These are phyloP conservation scores for Eolophus roseicapilla DNA, from an alignment of 2,113 vertebrate species.

Conservation along the genomic window DNA sequence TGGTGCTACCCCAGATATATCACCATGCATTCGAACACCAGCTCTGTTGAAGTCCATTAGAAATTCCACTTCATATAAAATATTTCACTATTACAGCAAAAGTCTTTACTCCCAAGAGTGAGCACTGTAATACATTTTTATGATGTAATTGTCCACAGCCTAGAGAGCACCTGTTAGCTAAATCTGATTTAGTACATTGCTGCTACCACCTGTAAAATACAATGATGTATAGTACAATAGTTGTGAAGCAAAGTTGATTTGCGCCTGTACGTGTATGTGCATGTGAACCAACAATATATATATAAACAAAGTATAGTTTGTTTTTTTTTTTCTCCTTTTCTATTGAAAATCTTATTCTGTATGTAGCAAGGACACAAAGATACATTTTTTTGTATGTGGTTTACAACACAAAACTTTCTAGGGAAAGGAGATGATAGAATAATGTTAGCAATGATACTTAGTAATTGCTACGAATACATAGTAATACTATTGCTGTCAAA, in stretches of 20 bases:
- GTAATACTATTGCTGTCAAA: background rate
- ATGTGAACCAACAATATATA: background rate
- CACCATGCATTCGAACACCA: background rate
- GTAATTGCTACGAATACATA: background rate
- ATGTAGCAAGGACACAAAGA: background rate
- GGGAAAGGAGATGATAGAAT: background rate
- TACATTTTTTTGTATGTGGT: fast-evolving
- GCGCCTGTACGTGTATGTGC: fast-evolving
- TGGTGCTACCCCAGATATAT: background rate
- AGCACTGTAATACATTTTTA: slow-evolving; percentile 52
- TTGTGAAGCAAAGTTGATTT: background rate
- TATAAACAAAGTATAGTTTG: background rate
- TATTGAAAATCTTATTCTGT: background rate
- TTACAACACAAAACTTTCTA: background rate
- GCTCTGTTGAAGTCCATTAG: slow-evolving; percentile 39
- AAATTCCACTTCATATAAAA: slow-evolving; percentile 49
- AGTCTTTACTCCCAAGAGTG: slow-evolving; percentile 43
- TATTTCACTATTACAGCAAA: slow-evolving; percentile 34
- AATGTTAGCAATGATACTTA: background rate
- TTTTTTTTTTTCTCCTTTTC: background rate
- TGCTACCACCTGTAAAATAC: background rate
- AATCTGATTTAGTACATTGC: slow-evolving; percentile 33
- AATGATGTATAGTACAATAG: background rate
- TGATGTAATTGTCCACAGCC: slow-evolving; percentile 41
- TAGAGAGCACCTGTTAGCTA: slow-evolving; percentile 44